phyloP scores from a whole-genome alignment of 1,140 invertebrate genomes.

The Drosophila sulfurigaster region DNA sequence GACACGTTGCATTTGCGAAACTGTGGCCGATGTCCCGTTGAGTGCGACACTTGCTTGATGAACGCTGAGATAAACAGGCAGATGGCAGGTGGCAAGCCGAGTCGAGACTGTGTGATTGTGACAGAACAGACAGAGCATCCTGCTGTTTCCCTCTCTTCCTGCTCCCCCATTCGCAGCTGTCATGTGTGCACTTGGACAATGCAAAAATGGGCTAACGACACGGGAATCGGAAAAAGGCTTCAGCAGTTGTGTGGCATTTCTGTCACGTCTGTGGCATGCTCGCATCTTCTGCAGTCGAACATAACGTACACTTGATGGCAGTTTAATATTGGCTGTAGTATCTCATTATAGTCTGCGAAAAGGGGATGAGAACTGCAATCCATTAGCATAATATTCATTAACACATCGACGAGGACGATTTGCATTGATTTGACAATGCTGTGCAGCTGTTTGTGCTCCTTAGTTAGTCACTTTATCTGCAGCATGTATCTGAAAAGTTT shows the following conservation, averaged over 20 bases:
- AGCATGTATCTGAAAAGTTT: constrained; percentile 79
- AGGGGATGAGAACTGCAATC: neutral
- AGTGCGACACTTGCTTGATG: constrained; percentile 32
- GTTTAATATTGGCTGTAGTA: too few relatives aligned
- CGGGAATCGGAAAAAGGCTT: too few relatives aligned
- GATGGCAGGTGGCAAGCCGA: neutral
- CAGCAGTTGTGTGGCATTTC: neutral
- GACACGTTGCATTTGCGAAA: constrained; percentile 9
- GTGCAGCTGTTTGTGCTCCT: constrained; percentile 43
- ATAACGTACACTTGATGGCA: too few relatives aligned
- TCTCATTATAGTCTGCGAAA: too few relatives aligned
- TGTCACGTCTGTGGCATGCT: neutral
- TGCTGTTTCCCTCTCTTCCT: neutral
- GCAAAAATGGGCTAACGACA: neutral
- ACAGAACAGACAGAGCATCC: constrained; percentile 6
- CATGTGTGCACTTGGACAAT: neutral
- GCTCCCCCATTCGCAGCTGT: neutral
- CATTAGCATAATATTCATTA: constrained; percentile 40
- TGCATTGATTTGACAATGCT: constrained; percentile 48
- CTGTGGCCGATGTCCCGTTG: neutral
- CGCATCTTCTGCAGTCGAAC: neutral
- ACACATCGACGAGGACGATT: constrained; percentile 22
- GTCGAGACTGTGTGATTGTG: neutral
- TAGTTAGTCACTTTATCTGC: constrained; percentile 59
- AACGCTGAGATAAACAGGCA: constrained; percentile 13